phyloP scores from a whole-genome alignment of 2,888 invertebrate species.

The Cylindroiulus punctatus region DNA sequence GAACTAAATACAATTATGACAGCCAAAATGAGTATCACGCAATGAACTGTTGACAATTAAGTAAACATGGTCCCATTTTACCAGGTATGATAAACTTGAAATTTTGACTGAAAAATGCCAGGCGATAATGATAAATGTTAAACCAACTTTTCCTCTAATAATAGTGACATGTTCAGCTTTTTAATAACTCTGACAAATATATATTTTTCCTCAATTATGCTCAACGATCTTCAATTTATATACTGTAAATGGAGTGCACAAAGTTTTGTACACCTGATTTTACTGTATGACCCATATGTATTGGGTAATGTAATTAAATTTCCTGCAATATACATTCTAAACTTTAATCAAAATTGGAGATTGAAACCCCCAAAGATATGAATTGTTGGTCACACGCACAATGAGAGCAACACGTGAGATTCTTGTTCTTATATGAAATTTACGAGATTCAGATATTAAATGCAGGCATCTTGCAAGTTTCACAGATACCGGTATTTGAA shows the following conservation, averaged over 20 bases:
- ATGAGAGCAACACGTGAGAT: neutral
- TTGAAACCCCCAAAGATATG: neutral
- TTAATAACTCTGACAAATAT: constrained; percentile 27
- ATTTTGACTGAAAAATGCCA: neutral
- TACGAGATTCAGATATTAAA: neutral
- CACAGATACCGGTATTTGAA: neutral
- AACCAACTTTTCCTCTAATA: neutral
- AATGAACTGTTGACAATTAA: constrained; percentile 22
- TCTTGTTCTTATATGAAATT: neutral
- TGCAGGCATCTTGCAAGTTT: neutral
- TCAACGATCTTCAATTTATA: neutral
- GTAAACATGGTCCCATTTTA: constrained; percentile 45
- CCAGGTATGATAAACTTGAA: constrained; percentile 11
- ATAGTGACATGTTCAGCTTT: neutral
- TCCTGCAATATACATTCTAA: neutral
- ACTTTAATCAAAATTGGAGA: neutral
- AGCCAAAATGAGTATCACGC: neutral
- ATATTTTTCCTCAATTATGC: constrained; percentile 28
- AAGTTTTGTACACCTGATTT: neutral
- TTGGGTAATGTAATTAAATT: neutral
- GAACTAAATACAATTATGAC: neutral
- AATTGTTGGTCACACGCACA: neutral
- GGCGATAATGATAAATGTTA: neutral
- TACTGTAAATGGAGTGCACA: neutral
- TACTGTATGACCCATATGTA: neutral